phyloP scores from a whole-genome alignment of 2,113 vertebrate genomes.

The Genyomyrus donnyi region DNA sequence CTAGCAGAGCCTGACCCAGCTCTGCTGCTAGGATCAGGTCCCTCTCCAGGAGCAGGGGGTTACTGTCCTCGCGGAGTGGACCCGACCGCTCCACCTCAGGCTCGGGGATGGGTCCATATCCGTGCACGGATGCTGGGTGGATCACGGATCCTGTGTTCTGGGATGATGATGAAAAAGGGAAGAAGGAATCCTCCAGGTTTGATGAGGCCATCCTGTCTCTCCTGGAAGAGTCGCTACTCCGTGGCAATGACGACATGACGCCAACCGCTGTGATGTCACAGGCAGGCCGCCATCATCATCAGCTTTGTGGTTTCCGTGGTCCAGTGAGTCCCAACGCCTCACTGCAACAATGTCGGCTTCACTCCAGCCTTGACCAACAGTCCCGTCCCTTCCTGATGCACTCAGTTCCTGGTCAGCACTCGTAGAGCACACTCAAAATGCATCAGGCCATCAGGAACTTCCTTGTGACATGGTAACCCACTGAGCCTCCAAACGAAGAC shows the following conservation, averaged over 20 bases:
- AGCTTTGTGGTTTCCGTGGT: neutral
- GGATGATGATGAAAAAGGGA: conserved; percentile 56
- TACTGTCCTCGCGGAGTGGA: conserved; percentile 31
- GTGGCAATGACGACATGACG: neutral
- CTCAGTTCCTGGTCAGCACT: neutral
- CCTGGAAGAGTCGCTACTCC: conserved; percentile 28
- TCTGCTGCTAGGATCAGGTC: conserved; percentile 68
- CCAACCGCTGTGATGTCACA: neutral
- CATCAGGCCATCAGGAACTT: neutral
- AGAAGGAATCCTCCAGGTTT: conserved; percentile 64
- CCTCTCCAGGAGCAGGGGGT: conserved; percentile 47
- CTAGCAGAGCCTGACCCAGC: conserved; percentile 63
- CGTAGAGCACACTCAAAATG: neutral
- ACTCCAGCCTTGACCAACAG: neutral
- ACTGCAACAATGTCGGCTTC: neutral
- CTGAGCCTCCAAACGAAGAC: neutral
- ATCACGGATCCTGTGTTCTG: conserved; percentile 25
- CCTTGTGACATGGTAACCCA: neutral
- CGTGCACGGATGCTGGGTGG: conserved; percentile 2
- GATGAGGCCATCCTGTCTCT: conserved; percentile 57
- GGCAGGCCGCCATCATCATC: neutral
- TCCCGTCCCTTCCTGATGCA: neutral
- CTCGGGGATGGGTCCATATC: neutral
- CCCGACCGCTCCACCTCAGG: conserved; percentile 32
- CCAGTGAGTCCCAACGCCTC: neutral